Evolutionary conservation across 2,113 vertebrate species (phyloP).

Genomic region (Melierax canorus): DNA sequence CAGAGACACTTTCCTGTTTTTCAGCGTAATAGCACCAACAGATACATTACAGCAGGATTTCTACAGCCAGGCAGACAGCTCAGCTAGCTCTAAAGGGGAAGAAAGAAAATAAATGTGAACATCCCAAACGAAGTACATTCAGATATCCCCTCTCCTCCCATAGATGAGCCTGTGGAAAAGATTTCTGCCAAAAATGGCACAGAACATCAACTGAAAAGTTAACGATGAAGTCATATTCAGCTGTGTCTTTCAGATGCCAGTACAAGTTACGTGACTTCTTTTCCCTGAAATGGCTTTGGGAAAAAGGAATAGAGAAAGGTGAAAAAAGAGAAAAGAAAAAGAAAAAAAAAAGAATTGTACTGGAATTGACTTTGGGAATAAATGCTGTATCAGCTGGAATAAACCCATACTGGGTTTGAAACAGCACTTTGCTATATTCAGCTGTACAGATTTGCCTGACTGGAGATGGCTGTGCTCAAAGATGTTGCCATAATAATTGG

Average conservation of each 20-base stretch:
- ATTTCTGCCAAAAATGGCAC: background rate
- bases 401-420: background rate
- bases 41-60: background rate
- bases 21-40: background rate
- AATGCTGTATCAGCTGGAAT: slow-evolving; percentile 30
- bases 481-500: background rate
- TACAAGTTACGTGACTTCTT: background rate
- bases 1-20: background rate
- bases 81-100: background rate
- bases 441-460: background rate
- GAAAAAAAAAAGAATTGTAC: background rate
- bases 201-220: background rate
- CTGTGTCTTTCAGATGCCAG: background rate
- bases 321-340: background rate
- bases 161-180: background rate
- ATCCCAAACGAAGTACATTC: background rate
- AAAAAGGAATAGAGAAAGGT: background rate
- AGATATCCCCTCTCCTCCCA: background rate
- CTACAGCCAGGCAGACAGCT: background rate
- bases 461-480: background rate
- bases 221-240: background rate
- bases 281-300: background rate
- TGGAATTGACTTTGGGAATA: slow-evolving; percentile 17
- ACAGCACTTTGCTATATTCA: slow-evolving; percentile 16
- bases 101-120: background rate